Evolutionary conservation across 2,113 vertebrate species (phyloP).

Genomic region (Ellobius talpinus): DNA sequence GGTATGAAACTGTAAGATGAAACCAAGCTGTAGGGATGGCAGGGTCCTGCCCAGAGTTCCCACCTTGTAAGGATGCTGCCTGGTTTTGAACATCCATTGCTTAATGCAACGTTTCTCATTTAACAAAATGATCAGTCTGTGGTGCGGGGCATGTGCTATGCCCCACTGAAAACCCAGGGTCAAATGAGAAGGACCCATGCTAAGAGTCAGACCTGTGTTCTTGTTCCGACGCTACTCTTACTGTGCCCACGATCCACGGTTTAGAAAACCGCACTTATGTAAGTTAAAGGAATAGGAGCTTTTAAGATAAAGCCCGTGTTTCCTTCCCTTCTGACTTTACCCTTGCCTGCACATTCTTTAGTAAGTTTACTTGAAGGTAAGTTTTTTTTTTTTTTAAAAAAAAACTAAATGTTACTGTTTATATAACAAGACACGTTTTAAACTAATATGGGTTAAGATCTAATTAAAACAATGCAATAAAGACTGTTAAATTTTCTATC

Average conservation of each 20-base stretch:
- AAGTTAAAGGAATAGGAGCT: neutral
- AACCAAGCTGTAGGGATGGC: neutral
- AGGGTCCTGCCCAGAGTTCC: neutral
- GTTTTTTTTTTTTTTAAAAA: neutral
- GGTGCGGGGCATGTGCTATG: neutral
- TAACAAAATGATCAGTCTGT: neutral
- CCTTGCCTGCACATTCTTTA: conserved; percentile 9
- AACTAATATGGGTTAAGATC: neutral
- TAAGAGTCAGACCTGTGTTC: neutral
- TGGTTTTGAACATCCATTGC: neutral
- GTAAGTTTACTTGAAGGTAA: neutral
- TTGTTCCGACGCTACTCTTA: neutral
- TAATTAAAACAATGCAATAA: neutral
- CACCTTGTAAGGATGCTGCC: neutral
- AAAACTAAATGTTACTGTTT: neutral
- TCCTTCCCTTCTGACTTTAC: neutral
- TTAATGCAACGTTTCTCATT: neutral
- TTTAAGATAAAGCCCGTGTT: neutral
- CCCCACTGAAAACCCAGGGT: neutral
- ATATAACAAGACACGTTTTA: neutral
- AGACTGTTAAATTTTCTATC: neutral
- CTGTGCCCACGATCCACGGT: neutral
- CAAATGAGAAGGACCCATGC: neutral
- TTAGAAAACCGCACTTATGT: neutral
- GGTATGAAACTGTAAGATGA: neutral